Evolutionary conservation across 2,113 vertebrate species (phyloP), one percentile per base, ranked within the genome.

Genomic region (Ramphastos sulfuratus): DNA sequence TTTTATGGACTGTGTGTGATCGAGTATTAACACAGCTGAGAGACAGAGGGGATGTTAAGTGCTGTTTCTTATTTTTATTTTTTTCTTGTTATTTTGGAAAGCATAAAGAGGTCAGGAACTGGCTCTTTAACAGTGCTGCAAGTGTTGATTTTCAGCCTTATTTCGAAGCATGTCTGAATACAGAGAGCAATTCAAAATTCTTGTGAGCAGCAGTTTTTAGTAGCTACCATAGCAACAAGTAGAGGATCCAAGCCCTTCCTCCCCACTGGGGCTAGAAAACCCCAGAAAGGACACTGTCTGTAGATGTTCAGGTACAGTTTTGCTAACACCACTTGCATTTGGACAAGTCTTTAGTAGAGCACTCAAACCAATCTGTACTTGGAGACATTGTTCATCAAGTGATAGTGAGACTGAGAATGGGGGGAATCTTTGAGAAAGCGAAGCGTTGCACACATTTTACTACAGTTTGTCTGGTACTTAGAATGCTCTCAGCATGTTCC

Each of bases 211-310:
- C 78, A 78, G 33, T 80, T 94, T 94, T 94, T 88, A 67, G 87
- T 50, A 92, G 96, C 95, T 97, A 35, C 95, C 92, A 96, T 95
- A 96, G 92, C 82, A 94, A 96, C 92, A 94, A 87, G 82, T 89
- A 71, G 20, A 91, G 18, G 66, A 77, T 94, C 92, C 82, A 39
- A 93, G 71, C 42, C 69, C 59, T 81, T 76, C 48, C 66, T 93
- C 54, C 80, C 81, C 56, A 37, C 1, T 33, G 73, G 39, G 66
- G 60, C 61, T 75, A 28, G 39, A 63, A 89, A 60, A 23, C 48
- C 72, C 75, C 71, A 27, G 75, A 31, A 89, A 83, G 73, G 70
- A 63, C 82, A 46, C 2, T 20, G 1, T 20, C 2, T 20, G 1
- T 20, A 48, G 83, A 60, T 30, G 37, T 37, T 39, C 37, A 0